Evolutionary conservation across 2,888 invertebrate species (phyloP).

Genomic region (Rhingia campestris): DNA sequence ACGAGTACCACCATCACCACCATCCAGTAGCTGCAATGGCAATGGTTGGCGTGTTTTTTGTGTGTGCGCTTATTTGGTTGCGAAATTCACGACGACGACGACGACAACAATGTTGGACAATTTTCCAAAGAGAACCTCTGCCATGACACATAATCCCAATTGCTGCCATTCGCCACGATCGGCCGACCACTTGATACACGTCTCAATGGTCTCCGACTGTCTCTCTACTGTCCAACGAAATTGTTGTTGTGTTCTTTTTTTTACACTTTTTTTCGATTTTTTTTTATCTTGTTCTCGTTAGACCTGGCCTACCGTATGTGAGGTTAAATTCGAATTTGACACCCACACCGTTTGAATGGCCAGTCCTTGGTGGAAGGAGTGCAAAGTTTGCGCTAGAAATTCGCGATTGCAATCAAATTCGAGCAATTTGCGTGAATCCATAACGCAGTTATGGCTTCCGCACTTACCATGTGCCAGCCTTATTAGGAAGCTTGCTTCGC

Average conservation of each 20-base stretch:
- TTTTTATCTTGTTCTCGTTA: slow-evolving; percentile 31
- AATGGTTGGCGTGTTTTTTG: background rate
- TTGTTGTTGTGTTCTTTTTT: slow-evolving; percentile 23
- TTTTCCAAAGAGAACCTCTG: slow-evolving; percentile 72
- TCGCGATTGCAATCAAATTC: slow-evolving; percentile 77
- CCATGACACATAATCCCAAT: slow-evolving; percentile 74
- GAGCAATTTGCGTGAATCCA: slow-evolving; percentile 80
- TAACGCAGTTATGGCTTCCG: slow-evolving; percentile 81
- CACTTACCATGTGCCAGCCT: slow-evolving; percentile 82
- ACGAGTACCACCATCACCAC: slow-evolving; percentile 1
- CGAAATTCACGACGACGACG: slow-evolving; percentile 63
- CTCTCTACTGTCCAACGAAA: slow-evolving; percentile 38
- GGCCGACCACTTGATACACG: slow-evolving; percentile 69
- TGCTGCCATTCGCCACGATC: slow-evolving; percentile 73
- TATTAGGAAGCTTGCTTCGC: slow-evolving; percentile 82
- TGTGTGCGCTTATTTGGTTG: slow-evolving; percentile 49
- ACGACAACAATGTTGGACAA: slow-evolving; percentile 60
- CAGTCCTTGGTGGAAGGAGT: slow-evolving; percentile 65
- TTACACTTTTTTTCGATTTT: slow-evolving; percentile 29
- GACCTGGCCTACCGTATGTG: slow-evolving; percentile 74
- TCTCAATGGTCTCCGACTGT: slow-evolving; percentile 65
- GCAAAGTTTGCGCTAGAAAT: slow-evolving; percentile 76
- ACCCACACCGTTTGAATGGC: slow-evolving; percentile 60
- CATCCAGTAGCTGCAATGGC: background rate
- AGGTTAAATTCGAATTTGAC: slow-evolving; percentile 75